Percentiles rank a stretch among this genome's conserved stretches.
Conservation (phyloP, 2,888 invertebrate genomes). For the Troides oblongomaculatus region DNA sequence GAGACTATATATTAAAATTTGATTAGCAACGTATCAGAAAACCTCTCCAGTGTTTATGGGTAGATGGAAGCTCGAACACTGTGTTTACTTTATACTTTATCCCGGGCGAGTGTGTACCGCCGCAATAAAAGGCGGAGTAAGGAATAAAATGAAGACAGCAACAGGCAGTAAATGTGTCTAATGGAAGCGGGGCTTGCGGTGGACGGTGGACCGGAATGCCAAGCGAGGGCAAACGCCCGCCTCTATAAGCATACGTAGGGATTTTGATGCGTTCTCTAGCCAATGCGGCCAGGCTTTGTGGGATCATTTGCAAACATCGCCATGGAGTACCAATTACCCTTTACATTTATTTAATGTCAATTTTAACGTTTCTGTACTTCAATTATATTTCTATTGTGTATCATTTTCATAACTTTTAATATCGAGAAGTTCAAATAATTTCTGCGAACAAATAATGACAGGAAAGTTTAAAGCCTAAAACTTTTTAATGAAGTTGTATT, state of each 20-base stretch:
- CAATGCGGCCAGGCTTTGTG: slow-evolving; percentile 22
- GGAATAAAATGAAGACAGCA: slow-evolving; percentile 39
- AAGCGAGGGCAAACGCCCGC: slow-evolving; percentile 33
- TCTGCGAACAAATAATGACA: neutral
- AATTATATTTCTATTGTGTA: no score
- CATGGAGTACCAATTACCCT: neutral
- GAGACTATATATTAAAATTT: slow-evolving; percentile 4
- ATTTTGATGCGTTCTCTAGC: slow-evolving; percentile 29
- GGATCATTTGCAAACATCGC: slow-evolving; percentile 24
- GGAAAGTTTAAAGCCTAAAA: neutral
- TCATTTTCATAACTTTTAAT: no score
- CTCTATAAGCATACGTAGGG: slow-evolving; percentile 29
- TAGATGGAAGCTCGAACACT: neutral
- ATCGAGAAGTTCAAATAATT: no score
- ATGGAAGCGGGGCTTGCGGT: slow-evolving; percentile 35
- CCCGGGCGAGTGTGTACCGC: slow-evolving; percentile 16
- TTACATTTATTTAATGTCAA: neutral
- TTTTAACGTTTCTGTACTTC: no score
- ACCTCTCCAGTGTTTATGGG: neutral
- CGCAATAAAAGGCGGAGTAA: slow-evolving; percentile 31
- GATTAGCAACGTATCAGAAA: neutral
- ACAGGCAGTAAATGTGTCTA: slow-evolving; percentile 40
- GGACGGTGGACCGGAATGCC: slow-evolving; percentile 39
- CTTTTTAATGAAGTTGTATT: neutral
- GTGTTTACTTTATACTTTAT: slow-evolving; percentile 19